Evolutionary conservation across 2,113 vertebrate species (phyloP).

Genomic region (Eclectus roratus): DNA sequence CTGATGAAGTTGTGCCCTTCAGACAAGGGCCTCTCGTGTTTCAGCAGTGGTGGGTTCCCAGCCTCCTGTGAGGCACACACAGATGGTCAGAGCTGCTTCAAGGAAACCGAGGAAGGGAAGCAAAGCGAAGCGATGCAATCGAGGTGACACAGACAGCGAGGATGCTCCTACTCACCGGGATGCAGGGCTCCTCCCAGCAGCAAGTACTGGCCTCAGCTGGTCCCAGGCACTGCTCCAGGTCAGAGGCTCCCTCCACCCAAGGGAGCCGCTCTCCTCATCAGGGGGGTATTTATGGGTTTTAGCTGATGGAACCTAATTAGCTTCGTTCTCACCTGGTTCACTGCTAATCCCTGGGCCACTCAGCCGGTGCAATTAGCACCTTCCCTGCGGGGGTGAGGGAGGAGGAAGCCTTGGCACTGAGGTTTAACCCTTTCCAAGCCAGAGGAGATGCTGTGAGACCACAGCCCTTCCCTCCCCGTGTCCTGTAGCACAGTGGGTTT

Average conservation of each 20-base stretch:
- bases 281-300: background rate
- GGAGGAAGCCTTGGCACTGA: background rate
- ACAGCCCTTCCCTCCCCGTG: rapidly evolving
- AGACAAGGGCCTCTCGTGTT: rapidly evolving
- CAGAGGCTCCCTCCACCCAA: background rate
- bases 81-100: background rate
- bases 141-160: rapidly evolving
- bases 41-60: rapidly evolving
- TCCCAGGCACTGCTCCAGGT: background rate
- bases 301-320: background rate
- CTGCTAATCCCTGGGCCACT: background rate
- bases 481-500: rapidly evolving
- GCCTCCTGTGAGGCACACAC: background rate
- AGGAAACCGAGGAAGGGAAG: background rate
- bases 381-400: background rate
- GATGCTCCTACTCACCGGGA: rapidly evolving
- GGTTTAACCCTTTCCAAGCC: background rate
- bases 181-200: background rate
- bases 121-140: rapidly evolving
- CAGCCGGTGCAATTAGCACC: background rate
- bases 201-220: rapidly evolving
- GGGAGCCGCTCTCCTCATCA: rapidly evolving
- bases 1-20: background rate
- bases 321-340: background rate
- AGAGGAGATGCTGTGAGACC: background rate